Base-by-base conservation (phyloP, 1,140 invertebrate genomes). In the Drosophila pruinosa region DNA sequence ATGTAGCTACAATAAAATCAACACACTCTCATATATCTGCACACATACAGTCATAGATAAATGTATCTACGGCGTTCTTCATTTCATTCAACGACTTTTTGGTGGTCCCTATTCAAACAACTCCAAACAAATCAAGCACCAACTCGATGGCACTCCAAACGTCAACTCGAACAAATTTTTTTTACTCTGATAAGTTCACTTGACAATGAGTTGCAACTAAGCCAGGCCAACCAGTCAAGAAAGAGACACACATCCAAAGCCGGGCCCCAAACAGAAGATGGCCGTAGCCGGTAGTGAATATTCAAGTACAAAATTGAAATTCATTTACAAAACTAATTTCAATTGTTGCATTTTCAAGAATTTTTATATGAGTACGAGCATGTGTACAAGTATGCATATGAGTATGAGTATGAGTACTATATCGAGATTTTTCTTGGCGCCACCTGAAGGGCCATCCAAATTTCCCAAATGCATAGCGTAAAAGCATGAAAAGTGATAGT, bases 131-230 rank as follows among this genome's bases (percentile, higher is more conserved):
- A 89, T 88, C 82, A 75, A 88, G 82, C 78, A 88, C 61, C 82
- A 45, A 72, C 78, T 89, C 83, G 68, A 88, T 89, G 82, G 59
- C 78, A 75, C 82, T 88, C 72, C 71, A 88, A 88, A 88, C 82
- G 82, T 89, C 82, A 88, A 88, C 82, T 88, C 78, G 71, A 88
- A 88, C 78, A 82, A 88, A 61, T 64, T 73, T 67, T 71, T 68
- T 64, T 52, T 50, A 39, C 71, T 59, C 67, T 71, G 79, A 88
- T 88, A 88, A 88, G 82, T 88, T 88, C 78, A 89, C 82, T 88
- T 88, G 82, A 88, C 82, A 88, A 88, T 88, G 82, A 88, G 83
- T 88, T 88, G 82, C 82, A 88, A 88, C 83, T 82, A 86, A 83
- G 78, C 73, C 77, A 64, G 85, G 63, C 69, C 72, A 78, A 72